These are phyloP conservation scores for Drosophila repletoides DNA, from an alignment of 1,140 invertebrate species.

Conservation along the genomic window DNA sequence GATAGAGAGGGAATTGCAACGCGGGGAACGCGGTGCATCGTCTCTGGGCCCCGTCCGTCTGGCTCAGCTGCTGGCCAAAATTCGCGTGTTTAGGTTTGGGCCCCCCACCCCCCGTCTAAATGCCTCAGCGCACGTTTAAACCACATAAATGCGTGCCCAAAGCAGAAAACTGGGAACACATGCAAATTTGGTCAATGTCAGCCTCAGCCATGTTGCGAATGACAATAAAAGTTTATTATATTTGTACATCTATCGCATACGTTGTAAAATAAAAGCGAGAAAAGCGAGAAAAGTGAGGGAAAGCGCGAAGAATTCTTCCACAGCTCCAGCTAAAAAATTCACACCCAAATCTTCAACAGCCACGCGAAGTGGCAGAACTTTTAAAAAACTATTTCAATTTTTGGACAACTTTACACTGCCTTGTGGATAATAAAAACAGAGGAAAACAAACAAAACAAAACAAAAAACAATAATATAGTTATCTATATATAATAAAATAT, in stretches of 20 bases:
- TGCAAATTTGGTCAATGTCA: constrained; percentile 76
- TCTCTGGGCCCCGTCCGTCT: too few relatives aligned
- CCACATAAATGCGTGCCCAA: constrained; percentile 81
- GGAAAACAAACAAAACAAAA: constrained; percentile 15
- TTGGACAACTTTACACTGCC: constrained; percentile 77
- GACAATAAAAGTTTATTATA: constrained; percentile 78
- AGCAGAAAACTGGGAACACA: constrained; percentile 77
- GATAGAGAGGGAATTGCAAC: not conserved
- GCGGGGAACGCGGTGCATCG: too few relatives aligned
- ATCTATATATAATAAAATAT: constrained; percentile 45
- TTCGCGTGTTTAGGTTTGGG: not conserved
- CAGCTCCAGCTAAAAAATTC: not conserved
- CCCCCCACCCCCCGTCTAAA: constrained; percentile 36
- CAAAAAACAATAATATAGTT: too few relatives aligned
- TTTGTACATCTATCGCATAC: constrained; percentile 79
- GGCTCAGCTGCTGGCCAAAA: too few relatives aligned
- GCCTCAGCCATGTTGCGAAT: constrained; percentile 66
- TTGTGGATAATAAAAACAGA: constrained; percentile 62
- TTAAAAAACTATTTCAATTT: constrained; percentile 24
- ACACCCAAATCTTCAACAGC: not conserved
- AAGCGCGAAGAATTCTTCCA: not conserved
- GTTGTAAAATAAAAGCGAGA: constrained; percentile 75
- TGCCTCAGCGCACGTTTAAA: constrained; percentile 68
- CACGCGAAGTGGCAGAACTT: constrained; percentile 9
- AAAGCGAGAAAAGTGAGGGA: not conserved